A percentile compares a stretch with the other conserved stretches of the same genome.
These are phyloP conservation scores for Platerodrilus igneus DNA, from an alignment of 2,888 invertebrate genomes.

Conservation along the genomic window DNA sequence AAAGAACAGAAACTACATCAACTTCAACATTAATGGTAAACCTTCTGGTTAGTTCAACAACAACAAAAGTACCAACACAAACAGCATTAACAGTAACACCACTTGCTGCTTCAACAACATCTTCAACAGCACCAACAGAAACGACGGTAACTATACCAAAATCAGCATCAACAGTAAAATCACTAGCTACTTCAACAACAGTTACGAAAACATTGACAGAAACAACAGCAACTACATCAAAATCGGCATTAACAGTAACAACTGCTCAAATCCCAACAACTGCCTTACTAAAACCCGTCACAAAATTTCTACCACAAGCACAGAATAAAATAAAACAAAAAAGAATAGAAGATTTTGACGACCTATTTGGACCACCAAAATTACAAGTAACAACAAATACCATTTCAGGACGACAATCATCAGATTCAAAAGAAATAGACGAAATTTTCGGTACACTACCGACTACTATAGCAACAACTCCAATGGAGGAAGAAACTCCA, in stretches of 20 bases:
- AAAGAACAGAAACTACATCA: too few species aligned
- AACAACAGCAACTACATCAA: slow-evolving; percentile 1
- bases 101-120: slow-evolving; percentile 9
- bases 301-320: slow-evolving; percentile 6
- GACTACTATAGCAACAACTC: too few species aligned
- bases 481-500: too few species aligned
- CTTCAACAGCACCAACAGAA: slow-evolving; percentile 10
- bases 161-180: slow-evolving; percentile 5
- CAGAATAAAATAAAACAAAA: neutral
- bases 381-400: slow-evolving; percentile 16
- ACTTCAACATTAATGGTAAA: too few species aligned
- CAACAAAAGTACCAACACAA: slow-evolving; percentile 5
- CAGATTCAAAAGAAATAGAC: slow-evolving; percentile 3
- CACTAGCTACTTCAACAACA: slow-evolving; percentile 1
- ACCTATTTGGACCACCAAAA: neutral
- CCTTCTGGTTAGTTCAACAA: too few species aligned
- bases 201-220: neutral
- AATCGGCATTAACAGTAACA: slow-evolving; percentile 12
- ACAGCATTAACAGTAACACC: slow-evolving; percentile 1
- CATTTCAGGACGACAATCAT: slow-evolving; percentile 2
- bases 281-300: too few species aligned
- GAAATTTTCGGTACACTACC: slow-evolving; percentile 1
- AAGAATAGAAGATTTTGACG: neutral
- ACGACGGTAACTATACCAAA: slow-evolving; percentile 9
- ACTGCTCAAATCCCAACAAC: too few species aligned